phyloP scores from a whole-genome alignment of 2,797 vertebrate species.

The Spinus olivaceus region DNA sequence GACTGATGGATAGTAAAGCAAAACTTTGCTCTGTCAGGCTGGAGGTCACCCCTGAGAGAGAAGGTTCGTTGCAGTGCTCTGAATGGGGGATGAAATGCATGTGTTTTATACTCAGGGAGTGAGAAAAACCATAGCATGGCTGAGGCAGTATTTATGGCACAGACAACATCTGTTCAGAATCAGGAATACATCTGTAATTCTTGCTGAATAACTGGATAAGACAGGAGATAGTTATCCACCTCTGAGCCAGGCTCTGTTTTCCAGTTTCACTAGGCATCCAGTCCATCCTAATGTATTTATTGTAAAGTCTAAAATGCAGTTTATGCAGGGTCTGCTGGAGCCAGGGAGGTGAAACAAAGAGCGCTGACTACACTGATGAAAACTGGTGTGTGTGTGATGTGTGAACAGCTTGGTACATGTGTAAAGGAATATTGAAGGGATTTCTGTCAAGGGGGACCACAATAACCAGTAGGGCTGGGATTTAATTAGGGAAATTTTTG shows the following conservation, averaged over 20 bases:
- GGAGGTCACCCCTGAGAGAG: not conserved
- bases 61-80: not conserved
- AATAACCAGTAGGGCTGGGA: not conserved
- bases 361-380: not conserved
- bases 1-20: not conserved
- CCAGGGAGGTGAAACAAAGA: not conserved
- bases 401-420: fast-evolving
- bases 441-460: not conserved
- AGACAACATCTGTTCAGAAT: not conserved
- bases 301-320: not conserved
- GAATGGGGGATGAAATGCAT: not conserved
- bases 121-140: not conserved
- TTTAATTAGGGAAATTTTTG: not conserved
- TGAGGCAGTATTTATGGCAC: not conserved
- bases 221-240: not conserved
- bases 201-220: not conserved
- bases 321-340: not conserved
- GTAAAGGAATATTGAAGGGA: not conserved
- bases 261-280: not conserved
- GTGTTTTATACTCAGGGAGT: not conserved
- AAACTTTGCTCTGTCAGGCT: not conserved
- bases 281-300: not conserved
- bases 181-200: not conserved
- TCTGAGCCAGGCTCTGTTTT: not conserved
- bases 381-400: fast-evolving